Conservation (phyloP, 2,888 invertebrate species). For the Trileptium ribeirensis region DNA sequence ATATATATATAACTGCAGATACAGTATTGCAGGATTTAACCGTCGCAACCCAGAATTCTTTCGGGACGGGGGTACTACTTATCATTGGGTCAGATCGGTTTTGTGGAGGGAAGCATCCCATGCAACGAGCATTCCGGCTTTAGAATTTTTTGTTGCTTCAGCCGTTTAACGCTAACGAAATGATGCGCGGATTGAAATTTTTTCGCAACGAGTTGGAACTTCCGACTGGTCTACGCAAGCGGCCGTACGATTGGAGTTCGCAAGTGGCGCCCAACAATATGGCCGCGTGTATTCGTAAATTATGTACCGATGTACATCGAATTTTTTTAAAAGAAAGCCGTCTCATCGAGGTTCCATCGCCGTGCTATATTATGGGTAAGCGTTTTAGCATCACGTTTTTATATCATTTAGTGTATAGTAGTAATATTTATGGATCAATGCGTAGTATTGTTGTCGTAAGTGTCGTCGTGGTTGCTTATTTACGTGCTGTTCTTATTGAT, state of each 20-base stretch:
- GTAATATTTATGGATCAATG: too few relatives aligned
- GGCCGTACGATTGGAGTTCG: slow-evolving; percentile 47
- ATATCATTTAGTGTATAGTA: background rate
- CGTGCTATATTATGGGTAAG: slow-evolving; percentile 60
- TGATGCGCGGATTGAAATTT: slow-evolving; percentile 24
- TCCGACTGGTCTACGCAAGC: slow-evolving; percentile 32
- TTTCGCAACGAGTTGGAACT: slow-evolving; percentile 18
- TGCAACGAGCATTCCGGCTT: too few relatives aligned
- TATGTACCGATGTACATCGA: slow-evolving; percentile 57
- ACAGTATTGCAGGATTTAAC: too few relatives aligned
- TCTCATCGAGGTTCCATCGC: slow-evolving; percentile 58
- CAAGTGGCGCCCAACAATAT: slow-evolving; percentile 54
- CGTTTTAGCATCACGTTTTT: background rate
- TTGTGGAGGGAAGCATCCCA: too few relatives aligned
- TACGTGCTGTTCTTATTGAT: too few relatives aligned
- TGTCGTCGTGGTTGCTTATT: too few relatives aligned
- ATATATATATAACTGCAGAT: too few relatives aligned
- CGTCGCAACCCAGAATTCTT: too few relatives aligned
- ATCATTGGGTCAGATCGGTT: too few relatives aligned
- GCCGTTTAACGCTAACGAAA: slow-evolving; percentile 14
- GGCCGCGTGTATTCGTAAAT: slow-evolving; percentile 57
- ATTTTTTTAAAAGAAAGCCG: slow-evolving; percentile 58
- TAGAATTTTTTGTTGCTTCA: background rate
- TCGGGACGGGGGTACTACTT: too few relatives aligned
- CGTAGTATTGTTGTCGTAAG: too few relatives aligned